Conservation (phyloP, 2,113 vertebrate genomes). For the Syrmaticus mikado region DNA sequence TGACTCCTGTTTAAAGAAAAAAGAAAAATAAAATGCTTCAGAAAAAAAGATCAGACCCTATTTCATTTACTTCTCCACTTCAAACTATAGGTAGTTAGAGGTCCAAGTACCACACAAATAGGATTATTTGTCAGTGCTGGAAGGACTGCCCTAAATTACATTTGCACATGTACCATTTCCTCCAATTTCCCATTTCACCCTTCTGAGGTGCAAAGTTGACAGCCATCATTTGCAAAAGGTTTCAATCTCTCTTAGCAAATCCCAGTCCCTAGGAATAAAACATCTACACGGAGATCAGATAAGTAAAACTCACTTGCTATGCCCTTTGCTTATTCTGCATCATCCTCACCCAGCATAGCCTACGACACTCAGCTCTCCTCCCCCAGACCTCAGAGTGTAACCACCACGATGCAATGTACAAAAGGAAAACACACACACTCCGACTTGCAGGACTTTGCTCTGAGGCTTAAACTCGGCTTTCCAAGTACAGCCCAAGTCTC, state of each 20-base stretch:
- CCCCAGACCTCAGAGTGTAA: not conserved
- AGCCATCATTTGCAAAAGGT: not conserved
- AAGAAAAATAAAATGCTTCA: not conserved
- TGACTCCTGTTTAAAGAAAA: slow-evolving; percentile 69
- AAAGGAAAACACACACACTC: not conserved
- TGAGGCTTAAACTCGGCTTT: not conserved
- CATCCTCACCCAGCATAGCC: not conserved
- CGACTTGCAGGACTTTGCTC: not conserved
- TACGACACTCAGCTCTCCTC: not conserved
- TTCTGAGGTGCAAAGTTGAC: not conserved
- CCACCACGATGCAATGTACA: not conserved
- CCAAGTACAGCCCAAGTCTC: not conserved
- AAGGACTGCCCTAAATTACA: not conserved
- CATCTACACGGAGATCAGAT: not conserved
- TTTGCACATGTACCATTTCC: not conserved
- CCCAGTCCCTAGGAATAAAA: not conserved
- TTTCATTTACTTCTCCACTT: not conserved
- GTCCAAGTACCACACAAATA: not conserved
- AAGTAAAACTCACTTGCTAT: not conserved
- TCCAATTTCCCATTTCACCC: not conserved
- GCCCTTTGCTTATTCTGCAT: not conserved
- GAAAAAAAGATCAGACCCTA: not conserved
- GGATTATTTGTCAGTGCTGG: not conserved
- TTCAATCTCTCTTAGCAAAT: not conserved
- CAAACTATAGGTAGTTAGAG: not conserved